Evolutionary conservation across 2,888 invertebrate species (phyloP).

Genomic region (Cylloceria caligata): DNA sequence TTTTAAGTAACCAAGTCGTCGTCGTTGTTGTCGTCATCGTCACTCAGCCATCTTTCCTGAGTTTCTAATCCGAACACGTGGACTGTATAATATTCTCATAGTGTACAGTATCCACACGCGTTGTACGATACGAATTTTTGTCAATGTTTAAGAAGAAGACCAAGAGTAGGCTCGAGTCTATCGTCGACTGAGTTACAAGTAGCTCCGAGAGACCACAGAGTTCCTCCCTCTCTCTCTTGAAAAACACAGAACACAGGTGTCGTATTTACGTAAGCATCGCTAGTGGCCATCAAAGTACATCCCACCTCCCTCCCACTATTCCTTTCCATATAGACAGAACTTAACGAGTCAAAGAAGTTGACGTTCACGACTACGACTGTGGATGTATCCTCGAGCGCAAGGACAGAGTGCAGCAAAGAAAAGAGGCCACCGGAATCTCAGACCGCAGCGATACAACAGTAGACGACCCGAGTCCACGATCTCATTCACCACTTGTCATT

Average conservation of each 20-base stretch:
- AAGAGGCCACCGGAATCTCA: constrained; percentile 36
- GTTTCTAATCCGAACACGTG: constrained; percentile 30
- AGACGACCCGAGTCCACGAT: constrained; percentile 8
- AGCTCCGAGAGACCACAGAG: constrained; percentile 4
- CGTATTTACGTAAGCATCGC: constrained; percentile 18
- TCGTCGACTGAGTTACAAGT: constrained; percentile 32
- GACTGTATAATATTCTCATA: constrained; percentile 26
- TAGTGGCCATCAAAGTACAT: constrained; percentile 15
- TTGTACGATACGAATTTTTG: constrained; percentile 17
- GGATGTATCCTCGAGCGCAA: constrained; percentile 14
- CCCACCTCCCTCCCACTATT: background rate
- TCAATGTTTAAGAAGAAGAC: constrained; percentile 1
- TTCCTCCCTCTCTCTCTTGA: background rate
- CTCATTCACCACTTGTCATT: constrained; percentile 36
- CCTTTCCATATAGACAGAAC: background rate
- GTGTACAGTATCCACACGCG: background rate
- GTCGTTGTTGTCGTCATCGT: background rate
- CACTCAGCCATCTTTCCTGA: constrained; percentile 14
- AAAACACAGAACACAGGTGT: constrained; percentile 11
- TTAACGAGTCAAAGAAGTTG: background rate
- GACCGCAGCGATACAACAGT: constrained; percentile 5
- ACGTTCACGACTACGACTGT: background rate
- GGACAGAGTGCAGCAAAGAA: constrained; percentile 31
- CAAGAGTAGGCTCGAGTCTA: background rate
- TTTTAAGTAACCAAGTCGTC: constrained; percentile 31